Base-by-base conservation (phyloP, 2,888 invertebrate species). In the Trisateles emortualis region DNA sequence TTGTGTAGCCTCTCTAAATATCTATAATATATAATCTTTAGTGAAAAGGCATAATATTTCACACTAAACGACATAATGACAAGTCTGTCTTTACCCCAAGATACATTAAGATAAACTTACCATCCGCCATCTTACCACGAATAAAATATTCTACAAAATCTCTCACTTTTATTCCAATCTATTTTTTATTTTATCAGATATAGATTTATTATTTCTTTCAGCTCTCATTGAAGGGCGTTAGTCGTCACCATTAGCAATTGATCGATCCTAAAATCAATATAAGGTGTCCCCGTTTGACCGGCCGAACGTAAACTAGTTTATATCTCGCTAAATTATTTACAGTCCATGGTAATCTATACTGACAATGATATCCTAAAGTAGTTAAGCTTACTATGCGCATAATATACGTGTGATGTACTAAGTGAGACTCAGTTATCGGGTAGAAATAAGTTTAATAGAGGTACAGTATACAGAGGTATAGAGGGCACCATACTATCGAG, bases 341-440 rank as follows among this genome's bases (percentile, higher is more conserved):
- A 16, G 14, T 35, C 8, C 9, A 35, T 35, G 17, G 3, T 14
- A 16, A 35, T 16, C 10, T 6, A 6, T 35, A 16, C 1, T 14
- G 3, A 9, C 49, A 36, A 43, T 49, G 43, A 55, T 59, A 63
- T 54, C 47, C 59, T 59, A 59, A 52, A 46, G 42, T 54, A 51
- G 63, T 63, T 55, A 63, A 52, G 52, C 9, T 11, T n/a, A n/a
- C n/a, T n/a, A n/a, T n/a, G n/a, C n/a, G n/a, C n/a, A n/a, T n/a
- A n/a, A n/a, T n/a, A n/a, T n/a, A n/a, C n/a, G n/a, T n/a, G n/a
- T n/a, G n/a, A n/a, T n/a, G n/a, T n/a, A n/a, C n/a, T n/a, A n/a
- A n/a, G n/a, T n/a, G n/a, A n/a, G n/a, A n/a, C n/a, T n/a, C n/a
- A n/a, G n/a, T n/a, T n/a, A n/a, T n/a, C n/a, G n/a, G n/a, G n/a